These are phyloP conservation scores for Meda fulgida DNA, from an alignment of 2,797 vertebrate genomes.

Conservation along the genomic window DNA sequence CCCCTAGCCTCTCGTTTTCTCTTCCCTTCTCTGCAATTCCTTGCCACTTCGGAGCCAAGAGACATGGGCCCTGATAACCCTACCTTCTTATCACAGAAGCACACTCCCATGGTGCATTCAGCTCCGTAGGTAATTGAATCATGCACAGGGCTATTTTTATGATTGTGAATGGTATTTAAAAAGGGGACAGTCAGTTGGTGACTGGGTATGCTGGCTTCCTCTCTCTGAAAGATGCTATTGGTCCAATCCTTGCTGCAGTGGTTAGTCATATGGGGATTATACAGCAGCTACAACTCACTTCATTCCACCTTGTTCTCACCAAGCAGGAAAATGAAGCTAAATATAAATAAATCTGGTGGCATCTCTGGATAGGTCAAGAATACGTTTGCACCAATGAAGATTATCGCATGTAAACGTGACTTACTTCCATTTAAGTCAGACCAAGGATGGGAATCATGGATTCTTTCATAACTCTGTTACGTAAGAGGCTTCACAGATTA, in stretches of 20 bases:
- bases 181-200: constrained; percentile 8
- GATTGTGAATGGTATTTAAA: constrained; percentile 49
- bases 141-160: constrained; percentile 49
- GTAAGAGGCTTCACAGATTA: constrained; percentile 38
- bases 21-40: constrained; percentile 11
- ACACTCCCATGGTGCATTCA: constrained; percentile 46
- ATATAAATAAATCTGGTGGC: constrained; percentile 51
- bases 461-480: constrained; percentile 38
- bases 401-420: constrained; percentile 28
- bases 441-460: constrained; percentile 15
- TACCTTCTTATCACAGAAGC: constrained; percentile 51
- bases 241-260: constrained; percentile 45
- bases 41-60: constrained; percentile 36
- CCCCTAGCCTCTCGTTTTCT: constrained; percentile 18
- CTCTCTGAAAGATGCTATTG: constrained; percentile 18
- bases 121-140: constrained; percentile 61
- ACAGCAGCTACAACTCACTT: constrained; percentile 54
- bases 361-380: constrained; percentile 45
- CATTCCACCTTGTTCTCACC: constrained; percentile 52
- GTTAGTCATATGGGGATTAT: constrained; percentile 62
- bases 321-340: constrained; percentile 49
- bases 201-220: constrained; percentile 28
- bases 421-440: neutral
- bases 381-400: constrained; percentile 25
- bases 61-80: constrained; percentile 47